Evolutionary conservation across 2,888 invertebrate species (phyloP).

Genomic region (Stenotaenia linearis): DNA sequence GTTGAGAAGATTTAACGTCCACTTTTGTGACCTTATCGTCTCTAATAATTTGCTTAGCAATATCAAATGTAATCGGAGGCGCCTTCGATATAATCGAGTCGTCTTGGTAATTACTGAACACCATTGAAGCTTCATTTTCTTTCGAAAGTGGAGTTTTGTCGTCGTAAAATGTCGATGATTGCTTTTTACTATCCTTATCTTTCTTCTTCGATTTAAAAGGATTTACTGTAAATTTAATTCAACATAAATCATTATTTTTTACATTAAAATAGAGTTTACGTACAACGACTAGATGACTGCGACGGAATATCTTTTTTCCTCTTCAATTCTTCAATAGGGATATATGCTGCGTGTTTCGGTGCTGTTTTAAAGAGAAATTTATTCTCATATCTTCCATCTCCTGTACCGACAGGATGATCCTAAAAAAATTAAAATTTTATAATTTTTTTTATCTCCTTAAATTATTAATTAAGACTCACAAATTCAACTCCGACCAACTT

Average conservation of each 20-base stretch:
- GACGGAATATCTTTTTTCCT: neutral
- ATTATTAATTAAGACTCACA: conserved; percentile 48
- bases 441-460: conserved; percentile 37
- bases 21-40: neutral
- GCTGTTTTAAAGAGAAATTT: conserved; percentile 50
- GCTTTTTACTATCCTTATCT: neutral
- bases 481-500: conserved; percentile 55
- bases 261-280: neutral
- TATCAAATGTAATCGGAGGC: neutral
- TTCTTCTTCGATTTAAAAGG: neutral
- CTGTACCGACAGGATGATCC: conserved; percentile 53
- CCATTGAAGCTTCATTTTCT: neutral
- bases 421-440: conserved; percentile 45
- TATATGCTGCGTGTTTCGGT: conserved; percentile 51
- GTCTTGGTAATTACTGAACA: neutral
- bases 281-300: neutral
- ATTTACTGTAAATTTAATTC: neutral
- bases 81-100: neutral
- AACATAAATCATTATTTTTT: neutral
- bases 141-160: neutral
- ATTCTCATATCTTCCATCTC: conserved; percentile 53
- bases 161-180: neutral
- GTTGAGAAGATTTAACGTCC: neutral
- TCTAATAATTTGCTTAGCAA: neutral
- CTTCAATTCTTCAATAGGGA: conserved; percentile 50